phyloP scores from a whole-genome alignment of 35 echinoderm and acorn worm species.

The Lytechinus pictus region DNA sequence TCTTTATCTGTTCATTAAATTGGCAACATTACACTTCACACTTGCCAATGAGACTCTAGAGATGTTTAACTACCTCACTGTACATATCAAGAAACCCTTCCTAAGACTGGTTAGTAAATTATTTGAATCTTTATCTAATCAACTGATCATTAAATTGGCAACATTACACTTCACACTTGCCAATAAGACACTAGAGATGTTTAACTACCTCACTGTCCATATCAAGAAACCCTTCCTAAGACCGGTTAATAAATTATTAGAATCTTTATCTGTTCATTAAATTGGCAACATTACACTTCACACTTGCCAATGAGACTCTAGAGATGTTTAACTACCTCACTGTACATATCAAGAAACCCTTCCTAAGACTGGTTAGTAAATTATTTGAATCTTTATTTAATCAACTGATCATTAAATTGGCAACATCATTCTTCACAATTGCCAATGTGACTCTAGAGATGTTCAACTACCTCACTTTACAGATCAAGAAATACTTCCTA shows the following conservation, averaged over 20 bases:
- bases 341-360: slow-evolving; percentile 78
- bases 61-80: slow-evolving; percentile 97
- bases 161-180: slow-evolving; percentile 88
- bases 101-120: slow-evolving; percentile 83
- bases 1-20: too few relatives aligned
- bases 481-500: slow-evolving; percentile 83
- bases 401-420: too few relatives aligned
- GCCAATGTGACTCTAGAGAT: slow-evolving; percentile 95
- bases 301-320: slow-evolving; percentile 92
- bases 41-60: slow-evolving; percentile 96
- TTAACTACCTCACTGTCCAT: slow-evolving; percentile 87
- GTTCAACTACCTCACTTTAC: slow-evolving; percentile 94
- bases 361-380: slow-evolving; percentile 90
- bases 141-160: too few relatives aligned
- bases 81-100: slow-evolving; percentile 84
- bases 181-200: slow-evolving; percentile 96
- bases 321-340: slow-evolving; percentile 99
- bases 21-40: too few relatives aligned
- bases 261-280: too few relatives aligned
- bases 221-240: slow-evolving; percentile 90
- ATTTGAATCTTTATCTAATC: too few relatives aligned
- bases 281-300: too few relatives aligned
- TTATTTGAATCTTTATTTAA: too few relatives aligned
- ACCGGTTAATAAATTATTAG: too few relatives aligned
- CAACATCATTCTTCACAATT: slow-evolving; percentile 75